A percentile compares a stretch with the other conserved stretches of the same genome.
Evolutionary conservation across 2,113 vertebrate species (phyloP).

Genomic region (Zosterops lateralis): DNA sequence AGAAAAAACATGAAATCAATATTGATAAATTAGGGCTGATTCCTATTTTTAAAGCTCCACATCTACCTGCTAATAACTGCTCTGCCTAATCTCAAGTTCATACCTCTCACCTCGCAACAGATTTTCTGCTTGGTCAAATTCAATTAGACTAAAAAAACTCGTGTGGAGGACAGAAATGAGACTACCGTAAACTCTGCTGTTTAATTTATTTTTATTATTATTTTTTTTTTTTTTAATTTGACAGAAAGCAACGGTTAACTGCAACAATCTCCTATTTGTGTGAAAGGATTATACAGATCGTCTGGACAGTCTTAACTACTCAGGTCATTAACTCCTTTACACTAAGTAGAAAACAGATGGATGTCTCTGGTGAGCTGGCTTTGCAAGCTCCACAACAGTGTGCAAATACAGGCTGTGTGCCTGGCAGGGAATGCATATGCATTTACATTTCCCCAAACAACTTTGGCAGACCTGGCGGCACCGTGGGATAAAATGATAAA

Average conservation of each 20-base stretch:
- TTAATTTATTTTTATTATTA: background rate
- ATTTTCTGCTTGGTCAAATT: background rate
- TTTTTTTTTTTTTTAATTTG: background rate
- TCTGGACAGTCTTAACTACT: slow-evolving; percentile 13
- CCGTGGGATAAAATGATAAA: background rate
- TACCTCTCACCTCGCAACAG: background rate
- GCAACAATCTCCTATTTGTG: background rate
- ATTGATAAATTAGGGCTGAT: background rate
- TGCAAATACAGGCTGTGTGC: background rate
- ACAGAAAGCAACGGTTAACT: background rate
- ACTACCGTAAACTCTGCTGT: background rate
- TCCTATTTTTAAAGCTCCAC: background rate
- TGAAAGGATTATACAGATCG: slow-evolving; percentile 41
- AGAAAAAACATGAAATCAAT: background rate
- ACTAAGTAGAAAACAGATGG: background rate
- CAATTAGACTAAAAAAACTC: background rate
- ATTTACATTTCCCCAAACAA: background rate
- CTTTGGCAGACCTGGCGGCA: background rate
- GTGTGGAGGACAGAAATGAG: background rate
- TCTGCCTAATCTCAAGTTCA: background rate
- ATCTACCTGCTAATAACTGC: background rate
- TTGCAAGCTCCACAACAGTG: background rate
- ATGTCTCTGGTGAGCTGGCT: background rate
- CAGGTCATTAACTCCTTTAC: slow-evolving; percentile 54
- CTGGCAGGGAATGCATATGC: background rate